These are phyloP conservation scores for Drosophila saltans DNA, from an alignment of 1,140 invertebrate genomes.

Conservation along the genomic window DNA sequence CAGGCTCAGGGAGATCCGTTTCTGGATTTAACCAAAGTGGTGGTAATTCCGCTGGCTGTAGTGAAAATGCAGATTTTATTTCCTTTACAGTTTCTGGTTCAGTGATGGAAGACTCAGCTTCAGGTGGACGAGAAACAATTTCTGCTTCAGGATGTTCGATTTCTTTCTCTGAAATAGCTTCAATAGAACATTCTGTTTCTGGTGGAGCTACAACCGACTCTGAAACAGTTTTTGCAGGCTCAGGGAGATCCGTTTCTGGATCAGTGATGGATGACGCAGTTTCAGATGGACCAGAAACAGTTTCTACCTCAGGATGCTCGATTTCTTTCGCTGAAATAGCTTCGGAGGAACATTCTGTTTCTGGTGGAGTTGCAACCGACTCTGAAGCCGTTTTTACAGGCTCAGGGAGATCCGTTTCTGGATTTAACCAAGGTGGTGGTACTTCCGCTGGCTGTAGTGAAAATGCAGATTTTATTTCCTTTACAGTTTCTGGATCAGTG, in stretches of 20 bases:
- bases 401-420: too few species aligned
- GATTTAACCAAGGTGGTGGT: neutral
- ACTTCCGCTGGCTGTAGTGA: neutral
- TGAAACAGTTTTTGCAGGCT: neutral
- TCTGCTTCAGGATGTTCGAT: neutral
- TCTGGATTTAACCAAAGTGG: neutral
- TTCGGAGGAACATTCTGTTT: neutral
- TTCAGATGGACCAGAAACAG: too few species aligned
- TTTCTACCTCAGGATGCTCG: too few species aligned
- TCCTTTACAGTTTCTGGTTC: neutral
- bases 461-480: neutral
- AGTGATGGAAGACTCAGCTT: too few species aligned
- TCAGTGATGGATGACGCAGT: too few species aligned
- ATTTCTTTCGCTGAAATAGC: neutral
- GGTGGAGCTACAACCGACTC: neutral
- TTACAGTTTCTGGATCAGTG: neutral
- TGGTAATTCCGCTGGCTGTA: neutral
- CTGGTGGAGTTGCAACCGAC: too few species aligned
- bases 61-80: neutral
- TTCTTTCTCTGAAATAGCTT: constrained; percentile 1
- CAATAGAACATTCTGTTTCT: neutral
- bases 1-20: too few species aligned
- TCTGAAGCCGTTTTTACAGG: too few species aligned
- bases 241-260: too few species aligned
- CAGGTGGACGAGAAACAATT: too few species aligned